phyloP scores from a whole-genome alignment of 2,797 vertebrate species.

The Naso thynnoides region DNA sequence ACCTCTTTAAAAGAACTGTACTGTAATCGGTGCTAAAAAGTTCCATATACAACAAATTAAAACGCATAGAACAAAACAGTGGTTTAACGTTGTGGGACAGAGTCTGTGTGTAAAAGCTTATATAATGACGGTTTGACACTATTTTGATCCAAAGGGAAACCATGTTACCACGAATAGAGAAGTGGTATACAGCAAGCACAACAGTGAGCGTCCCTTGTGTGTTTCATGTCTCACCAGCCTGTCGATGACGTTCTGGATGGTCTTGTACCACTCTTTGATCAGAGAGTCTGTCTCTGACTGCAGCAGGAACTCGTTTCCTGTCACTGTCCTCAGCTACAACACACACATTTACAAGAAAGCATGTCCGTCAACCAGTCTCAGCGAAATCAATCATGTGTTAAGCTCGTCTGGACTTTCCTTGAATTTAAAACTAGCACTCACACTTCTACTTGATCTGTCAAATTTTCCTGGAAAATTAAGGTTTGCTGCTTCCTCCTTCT shows the following conservation, averaged over 20 bases:
- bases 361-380: not conserved
- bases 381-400: not conserved
- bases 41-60: too few species aligned
- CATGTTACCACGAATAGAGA: conserved; percentile 7
- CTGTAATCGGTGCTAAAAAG: too few species aligned
- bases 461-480: conserved; percentile 3
- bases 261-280: conserved; percentile 90
- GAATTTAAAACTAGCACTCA: not conserved
- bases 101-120: too few species aligned
- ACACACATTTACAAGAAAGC: not conserved
- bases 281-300: conserved; percentile 91
- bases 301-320: conserved; percentile 93
- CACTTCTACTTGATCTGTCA: not conserved
- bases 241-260: conserved; percentile 89
- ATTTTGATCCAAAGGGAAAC: not conserved
- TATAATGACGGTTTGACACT: not conserved
- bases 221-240: conserved; percentile 86
- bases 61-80: too few species aligned
- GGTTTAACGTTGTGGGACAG: too few species aligned
- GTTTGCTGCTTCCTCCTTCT: conserved; percentile 44
- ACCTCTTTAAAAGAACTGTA: too few species aligned
- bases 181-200: conserved; percentile 3
- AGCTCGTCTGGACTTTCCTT: not conserved
- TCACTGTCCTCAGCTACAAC: conserved; percentile 90
- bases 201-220: not conserved